Conservation (phyloP, 2,888 invertebrate species). For the Malthinus flaveolus region DNA sequence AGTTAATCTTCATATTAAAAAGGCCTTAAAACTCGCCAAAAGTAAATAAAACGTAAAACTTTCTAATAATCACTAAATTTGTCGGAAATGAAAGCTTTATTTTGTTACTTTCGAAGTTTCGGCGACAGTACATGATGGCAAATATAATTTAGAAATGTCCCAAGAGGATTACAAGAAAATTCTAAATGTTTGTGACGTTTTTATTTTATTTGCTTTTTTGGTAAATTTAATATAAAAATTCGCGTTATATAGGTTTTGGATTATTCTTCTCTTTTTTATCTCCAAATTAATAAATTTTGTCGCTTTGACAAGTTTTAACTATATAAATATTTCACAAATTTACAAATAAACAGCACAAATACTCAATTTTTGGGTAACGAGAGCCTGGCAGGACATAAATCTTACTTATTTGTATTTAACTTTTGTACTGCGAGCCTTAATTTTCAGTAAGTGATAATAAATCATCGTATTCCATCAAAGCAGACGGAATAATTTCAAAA, state of each 20-base stretch:
- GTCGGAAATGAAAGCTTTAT: slow-evolving; percentile 33
- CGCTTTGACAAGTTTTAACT: too few relatives aligned
- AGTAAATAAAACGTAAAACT: slow-evolving; percentile 34
- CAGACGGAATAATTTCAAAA: too few relatives aligned
- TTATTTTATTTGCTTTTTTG: slow-evolving; percentile 26
- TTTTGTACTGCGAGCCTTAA: too few relatives aligned
- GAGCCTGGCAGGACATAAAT: too few relatives aligned
- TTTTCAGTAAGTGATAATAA: too few relatives aligned
- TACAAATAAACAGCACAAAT: too few relatives aligned
- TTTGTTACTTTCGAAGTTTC: slow-evolving; percentile 28
- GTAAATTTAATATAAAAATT: slow-evolving; percentile 19
- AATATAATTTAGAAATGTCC: slow-evolving; percentile 34
- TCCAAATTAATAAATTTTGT: too few relatives aligned
- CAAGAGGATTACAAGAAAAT: slow-evolving; percentile 23
- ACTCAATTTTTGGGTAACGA: too few relatives aligned
- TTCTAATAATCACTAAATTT: slow-evolving; percentile 35
- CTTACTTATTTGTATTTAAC: too few relatives aligned
- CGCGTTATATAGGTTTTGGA: slow-evolving; percentile 17
- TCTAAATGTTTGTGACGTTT: slow-evolving; percentile 25
- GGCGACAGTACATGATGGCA: slow-evolving; percentile 29
- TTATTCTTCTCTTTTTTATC: neutral
- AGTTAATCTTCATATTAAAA: neutral
- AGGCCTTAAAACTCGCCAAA: neutral
- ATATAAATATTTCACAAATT: too few relatives aligned
- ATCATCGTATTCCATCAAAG: too few relatives aligned